Evolutionary conservation across 1,140 invertebrate species (phyloP), one percentile per base, ranked within the genome.

Genomic region (Lepeophtheirus salmonis): DNA sequence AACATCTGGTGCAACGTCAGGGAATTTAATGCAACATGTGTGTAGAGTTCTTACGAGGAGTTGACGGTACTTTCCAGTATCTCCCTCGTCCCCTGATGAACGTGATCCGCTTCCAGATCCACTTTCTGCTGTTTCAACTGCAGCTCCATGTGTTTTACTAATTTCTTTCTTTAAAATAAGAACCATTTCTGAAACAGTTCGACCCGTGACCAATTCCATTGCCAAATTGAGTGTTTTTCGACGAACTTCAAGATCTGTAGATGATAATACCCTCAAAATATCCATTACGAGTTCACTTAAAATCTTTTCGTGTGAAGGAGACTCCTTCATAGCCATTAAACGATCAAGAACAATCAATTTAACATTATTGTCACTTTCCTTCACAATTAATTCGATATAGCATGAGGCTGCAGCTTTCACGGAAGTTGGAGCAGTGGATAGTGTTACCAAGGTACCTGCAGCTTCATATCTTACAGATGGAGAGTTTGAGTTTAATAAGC

Each of bases 321-420:
- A 80, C 50, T 88, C 86, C 65, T 84, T 84, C 67, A 99, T 78
- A 1, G 84, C 82, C 66, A 95, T 84, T 56, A 98, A 75, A 52
- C 92, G 81, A 70, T 97, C 94, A 62, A 99, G 75, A 1, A 98
- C 94, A 67, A 99, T 98, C 51, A 99, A 75, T 74, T 99, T 99
- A 0, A 99, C 94, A 77, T 99, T 99, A 73, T 99, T 99, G 70
- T 99, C 96, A 72, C 90, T 96, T 73, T 98, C 95, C 74, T 97
- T 97, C 2, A 97, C 84, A 63, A 98, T 91, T 62, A 99, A 74
- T 68, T 99, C 95, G 67, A 99, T 97, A 72, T 98, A 99, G 72
- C 91, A 94, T 25, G 83, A 84, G 13, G 94, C 94, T 22, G 94
- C 95, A 23, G 92, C 89, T 77, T 94, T 95, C 63, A 98, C 86